These are phyloP conservation scores for Myxocyprinus asiaticus DNA, from an alignment of 2,113 vertebrate genomes.

Conservation along the genomic window DNA sequence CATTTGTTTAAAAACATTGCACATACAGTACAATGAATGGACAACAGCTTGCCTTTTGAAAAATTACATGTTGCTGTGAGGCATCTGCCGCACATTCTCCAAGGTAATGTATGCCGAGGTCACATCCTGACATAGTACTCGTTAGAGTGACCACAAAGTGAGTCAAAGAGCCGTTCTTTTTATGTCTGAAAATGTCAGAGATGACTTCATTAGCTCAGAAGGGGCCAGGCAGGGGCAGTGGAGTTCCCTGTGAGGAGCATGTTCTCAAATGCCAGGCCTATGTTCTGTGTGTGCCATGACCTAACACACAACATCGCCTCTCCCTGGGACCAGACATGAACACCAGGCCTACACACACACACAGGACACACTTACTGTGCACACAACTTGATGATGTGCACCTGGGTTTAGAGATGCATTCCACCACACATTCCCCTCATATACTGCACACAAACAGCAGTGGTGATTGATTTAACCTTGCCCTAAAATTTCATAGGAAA, in stretches of 20 bases:
- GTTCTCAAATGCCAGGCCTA: slow-evolving; percentile 53
- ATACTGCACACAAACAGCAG: too few species aligned
- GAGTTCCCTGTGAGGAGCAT: slow-evolving; percentile 34
- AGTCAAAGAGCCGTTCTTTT: slow-evolving; percentile 30
- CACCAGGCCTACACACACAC: slow-evolving; percentile 1
- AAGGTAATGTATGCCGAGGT: slow-evolving; percentile 32
- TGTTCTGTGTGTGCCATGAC: slow-evolving; percentile 42
- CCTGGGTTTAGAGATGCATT: neutral
- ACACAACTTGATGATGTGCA: neutral
- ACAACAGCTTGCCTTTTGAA: too few species aligned
- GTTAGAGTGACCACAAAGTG: slow-evolving; percentile 43
- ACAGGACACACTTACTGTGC: neutral
- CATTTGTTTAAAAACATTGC: too few species aligned
- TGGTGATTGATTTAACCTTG: too few species aligned
- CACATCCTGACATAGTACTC: slow-evolving; percentile 47
- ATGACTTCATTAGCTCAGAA: slow-evolving; percentile 53
- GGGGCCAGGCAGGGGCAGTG: slow-evolving; percentile 36
- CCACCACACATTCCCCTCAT: neutral
- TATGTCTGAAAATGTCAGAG: slow-evolving; percentile 48
- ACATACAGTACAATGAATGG: too few species aligned
- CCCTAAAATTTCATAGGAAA: too few species aligned
- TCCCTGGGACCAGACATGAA: slow-evolving; percentile 15
- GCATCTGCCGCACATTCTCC: slow-evolving; percentile 19
- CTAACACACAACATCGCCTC: slow-evolving; percentile 34
- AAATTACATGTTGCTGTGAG: neutral